Conservation (phyloP, 1,140 invertebrate genomes). For the Drosophila miranda region DNA sequence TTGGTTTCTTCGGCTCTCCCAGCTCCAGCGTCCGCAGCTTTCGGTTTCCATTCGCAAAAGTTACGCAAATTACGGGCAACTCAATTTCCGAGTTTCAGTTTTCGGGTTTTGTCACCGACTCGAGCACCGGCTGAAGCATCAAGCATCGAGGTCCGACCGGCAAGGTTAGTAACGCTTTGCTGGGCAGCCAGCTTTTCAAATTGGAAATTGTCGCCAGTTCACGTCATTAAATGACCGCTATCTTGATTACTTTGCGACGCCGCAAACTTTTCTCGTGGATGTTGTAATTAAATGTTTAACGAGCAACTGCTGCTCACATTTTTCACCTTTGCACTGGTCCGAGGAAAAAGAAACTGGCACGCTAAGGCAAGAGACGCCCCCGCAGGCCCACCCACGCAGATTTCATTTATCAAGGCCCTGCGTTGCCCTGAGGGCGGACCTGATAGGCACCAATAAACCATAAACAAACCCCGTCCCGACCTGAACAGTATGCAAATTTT, state of each 20-base stretch:
- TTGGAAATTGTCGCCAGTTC: conserved; percentile 52
- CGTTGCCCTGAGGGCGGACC: conserved; percentile 21
- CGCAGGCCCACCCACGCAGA: conserved; percentile 22
- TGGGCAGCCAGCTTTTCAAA: conserved; percentile 38
- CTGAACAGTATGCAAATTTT: conserved; percentile 28
- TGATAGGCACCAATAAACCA: conserved; percentile 17
- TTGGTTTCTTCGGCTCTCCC: conserved; percentile 3
- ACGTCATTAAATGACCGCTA: conserved; percentile 44
- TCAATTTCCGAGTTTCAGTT: conserved; percentile 3
- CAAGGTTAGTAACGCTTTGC: conserved; percentile 73
- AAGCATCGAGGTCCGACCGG: neutral
- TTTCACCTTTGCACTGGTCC: conserved; percentile 3
- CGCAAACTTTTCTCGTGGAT: conserved; percentile 16
- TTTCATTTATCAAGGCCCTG: conserved; percentile 23
- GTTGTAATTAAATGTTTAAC: conserved; percentile 46
- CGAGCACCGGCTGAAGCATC: conserved; percentile 1
- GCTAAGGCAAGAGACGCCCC: conserved; percentile 4
- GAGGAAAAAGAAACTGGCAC: conserved; percentile 6
- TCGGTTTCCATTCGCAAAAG: conserved; percentile 61
- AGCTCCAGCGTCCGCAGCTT: conserved; percentile 22
- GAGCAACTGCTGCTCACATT: conserved; percentile 33
- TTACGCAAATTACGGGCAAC: conserved; percentile 63
- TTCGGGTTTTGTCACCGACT: conserved; percentile 56
- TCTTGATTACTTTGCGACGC: conserved; percentile 35
- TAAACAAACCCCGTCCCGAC: conserved; percentile 1